A percentile compares a stretch with the other conserved stretches of the same genome.
Evolutionary conservation across 2,113 vertebrate species (phyloP).

Genomic region (Ancistrus triradiatus): DNA sequence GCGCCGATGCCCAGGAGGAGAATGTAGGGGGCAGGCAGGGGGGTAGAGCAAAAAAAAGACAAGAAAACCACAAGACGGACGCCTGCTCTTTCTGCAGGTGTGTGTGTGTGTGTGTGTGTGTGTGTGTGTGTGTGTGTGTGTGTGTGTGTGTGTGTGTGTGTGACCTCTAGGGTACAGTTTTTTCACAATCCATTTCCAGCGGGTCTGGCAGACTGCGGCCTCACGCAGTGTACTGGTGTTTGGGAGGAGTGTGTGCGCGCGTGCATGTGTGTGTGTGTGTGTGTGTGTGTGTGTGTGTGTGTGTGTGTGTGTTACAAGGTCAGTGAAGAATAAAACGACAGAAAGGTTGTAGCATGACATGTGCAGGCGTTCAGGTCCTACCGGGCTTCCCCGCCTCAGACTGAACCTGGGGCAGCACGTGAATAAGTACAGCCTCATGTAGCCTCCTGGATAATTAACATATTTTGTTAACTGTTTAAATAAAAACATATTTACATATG

Average conservation of each 20-base stretch:
- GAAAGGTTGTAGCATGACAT: no score
- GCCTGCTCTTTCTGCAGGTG: neutral
- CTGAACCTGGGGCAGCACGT: no score
- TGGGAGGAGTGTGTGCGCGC: slow-evolving; percentile 9
- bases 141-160: slow-evolving; percentile 9
- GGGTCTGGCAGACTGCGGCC: slow-evolving; percentile 26
- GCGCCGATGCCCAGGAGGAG: slow-evolving; percentile 57
- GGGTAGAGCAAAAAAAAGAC: slow-evolving; percentile 1
- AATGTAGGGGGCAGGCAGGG: slow-evolving; percentile 23
- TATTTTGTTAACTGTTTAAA: no score
- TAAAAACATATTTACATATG: no score
- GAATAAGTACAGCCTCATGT: no score
- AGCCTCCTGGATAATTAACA: no score
- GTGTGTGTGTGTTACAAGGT: slow-evolving; percentile 20
- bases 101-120: slow-evolving; percentile 22
- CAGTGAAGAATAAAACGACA: no score
- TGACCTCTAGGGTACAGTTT: slow-evolving; percentile 41
- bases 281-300: neutral
- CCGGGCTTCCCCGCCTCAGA: no score
- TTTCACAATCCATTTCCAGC: slow-evolving; percentile 53
- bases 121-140: slow-evolving; percentile 18
- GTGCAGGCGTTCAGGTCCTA: no score
- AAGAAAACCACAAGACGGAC: slow-evolving; percentile 5
- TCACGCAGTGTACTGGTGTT: slow-evolving; percentile 34
- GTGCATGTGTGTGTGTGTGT: neutral